phyloP scores from a whole-genome alignment of 2,113 vertebrate genomes.

The Ctenomys sociabilis region DNA sequence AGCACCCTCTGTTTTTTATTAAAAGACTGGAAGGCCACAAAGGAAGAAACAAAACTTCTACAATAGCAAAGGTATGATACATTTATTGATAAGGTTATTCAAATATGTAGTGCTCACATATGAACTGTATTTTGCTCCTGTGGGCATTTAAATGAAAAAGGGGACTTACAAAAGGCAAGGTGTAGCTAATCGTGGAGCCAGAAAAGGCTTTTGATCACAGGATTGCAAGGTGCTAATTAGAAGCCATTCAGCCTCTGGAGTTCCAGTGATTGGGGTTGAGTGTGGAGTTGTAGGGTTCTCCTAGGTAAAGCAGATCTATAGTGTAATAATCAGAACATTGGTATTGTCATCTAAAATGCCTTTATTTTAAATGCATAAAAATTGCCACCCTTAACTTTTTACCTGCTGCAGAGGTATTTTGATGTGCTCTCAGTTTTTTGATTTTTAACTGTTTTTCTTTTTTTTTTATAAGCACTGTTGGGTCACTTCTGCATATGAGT shows the following conservation, averaged over 20 bases:
- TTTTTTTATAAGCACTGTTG: neutral
- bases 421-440: neutral
- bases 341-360: neutral
- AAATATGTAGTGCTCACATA: neutral
- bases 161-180: neutral
- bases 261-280: too few species aligned
- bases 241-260: neutral
- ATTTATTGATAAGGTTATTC: neutral
- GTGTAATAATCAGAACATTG: neutral
- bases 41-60: neutral
- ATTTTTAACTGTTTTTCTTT: neutral
- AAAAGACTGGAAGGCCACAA: neutral
- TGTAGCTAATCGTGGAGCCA: neutral
- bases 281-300: neutral
- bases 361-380: constrained; percentile 50
- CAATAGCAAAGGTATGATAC: neutral
- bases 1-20: neutral
- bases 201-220: neutral
- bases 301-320: neutral
- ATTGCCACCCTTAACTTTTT: neutral
- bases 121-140: neutral
- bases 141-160: neutral
- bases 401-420: neutral
- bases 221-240: neutral
- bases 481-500: neutral